Evolutionary conservation across 2,888 invertebrate species (phyloP).

Genomic region (Drosophila buzzatii): DNA sequence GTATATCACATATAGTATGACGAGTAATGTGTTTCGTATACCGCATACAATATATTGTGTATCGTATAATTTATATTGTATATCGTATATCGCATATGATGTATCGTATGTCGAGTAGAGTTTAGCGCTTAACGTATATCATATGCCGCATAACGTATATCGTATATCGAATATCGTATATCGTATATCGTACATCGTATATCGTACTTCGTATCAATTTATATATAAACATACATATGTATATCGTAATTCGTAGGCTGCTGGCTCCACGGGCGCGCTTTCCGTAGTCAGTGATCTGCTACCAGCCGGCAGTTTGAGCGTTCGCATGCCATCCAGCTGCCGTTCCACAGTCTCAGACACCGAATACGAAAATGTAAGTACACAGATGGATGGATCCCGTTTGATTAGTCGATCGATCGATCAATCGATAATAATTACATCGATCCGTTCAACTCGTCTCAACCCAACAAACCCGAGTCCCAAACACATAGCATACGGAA

Average conservation of each 20-base stretch:
- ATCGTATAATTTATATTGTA: constrained; percentile 7
- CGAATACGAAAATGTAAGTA: constrained; percentile 95
- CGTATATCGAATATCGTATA: constrained; percentile 3
- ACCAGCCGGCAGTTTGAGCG: constrained; percentile 87
- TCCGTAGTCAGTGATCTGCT: constrained; percentile 86
- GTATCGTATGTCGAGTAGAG: not conserved
- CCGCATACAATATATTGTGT: not conserved
- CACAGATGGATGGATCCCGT: constrained; percentile 23
- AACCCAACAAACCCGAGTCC: constrained; percentile 1
- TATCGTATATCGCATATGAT: constrained; percentile 2
- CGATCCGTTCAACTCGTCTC: constrained; percentile 11
- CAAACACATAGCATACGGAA: constrained; percentile 3
- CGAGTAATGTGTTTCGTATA: not conserved
- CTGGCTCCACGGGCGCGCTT: constrained; percentile 88
- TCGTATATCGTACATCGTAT: not conserved
- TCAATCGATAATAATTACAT: not conserved
- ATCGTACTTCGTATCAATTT: constrained; percentile 8
- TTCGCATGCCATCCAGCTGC: constrained; percentile 89
- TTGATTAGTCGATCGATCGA: constrained; percentile 9
- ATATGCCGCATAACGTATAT: not conserved
- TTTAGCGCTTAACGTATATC: not conserved
- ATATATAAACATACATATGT: constrained; percentile 13
- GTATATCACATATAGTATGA: constrained; percentile 2
- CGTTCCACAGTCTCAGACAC: constrained; percentile 97
- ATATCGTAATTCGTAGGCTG: constrained; percentile 86